These are phyloP conservation scores for Drosophila picticornis DNA, from an alignment of 2,888 invertebrate species.

Conservation along the genomic window DNA sequence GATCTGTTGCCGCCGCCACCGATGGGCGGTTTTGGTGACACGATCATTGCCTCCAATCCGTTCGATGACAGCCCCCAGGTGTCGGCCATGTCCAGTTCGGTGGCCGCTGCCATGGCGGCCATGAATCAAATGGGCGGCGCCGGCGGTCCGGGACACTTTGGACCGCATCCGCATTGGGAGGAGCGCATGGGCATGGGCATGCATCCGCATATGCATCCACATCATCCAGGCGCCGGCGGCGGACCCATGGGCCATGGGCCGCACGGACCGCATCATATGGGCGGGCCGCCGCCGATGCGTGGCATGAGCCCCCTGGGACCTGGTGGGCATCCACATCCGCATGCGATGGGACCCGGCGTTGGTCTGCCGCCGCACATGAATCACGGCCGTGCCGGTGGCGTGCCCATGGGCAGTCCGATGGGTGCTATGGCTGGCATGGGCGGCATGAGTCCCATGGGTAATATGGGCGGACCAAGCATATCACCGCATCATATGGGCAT, in stretches of 20 bases:
- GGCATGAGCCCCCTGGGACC: conserved; percentile 85
- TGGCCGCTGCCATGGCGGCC: conserved; percentile 87
- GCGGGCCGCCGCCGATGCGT: conserved; percentile 85
- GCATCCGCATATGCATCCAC: conserved; percentile 90
- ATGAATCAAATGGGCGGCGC: conserved; percentile 88
- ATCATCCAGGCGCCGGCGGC: conserved; percentile 87
- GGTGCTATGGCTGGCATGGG: conserved; percentile 86
- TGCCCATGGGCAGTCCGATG: conserved; percentile 86
- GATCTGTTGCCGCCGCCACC: conserved; percentile 92
- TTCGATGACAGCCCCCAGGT: conserved; percentile 94
- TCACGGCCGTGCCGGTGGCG: conserved; percentile 82
- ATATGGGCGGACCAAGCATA: conserved; percentile 85
- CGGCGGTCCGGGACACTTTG: conserved; percentile 78
- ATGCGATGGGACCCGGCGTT: conserved; percentile 79
- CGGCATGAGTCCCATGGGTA: conserved; percentile 86
- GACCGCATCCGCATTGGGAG: conserved; percentile 84
- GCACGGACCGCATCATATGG: conserved; percentile 87
- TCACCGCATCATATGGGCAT: conserved; percentile 85
- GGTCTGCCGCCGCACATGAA: conserved; percentile 84
- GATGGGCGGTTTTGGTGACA: conserved; percentile 95
- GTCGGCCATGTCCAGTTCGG: conserved; percentile 85
- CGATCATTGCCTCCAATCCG: conserved; percentile 97
- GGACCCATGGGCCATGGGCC: conserved; percentile 86
- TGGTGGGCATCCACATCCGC: conserved; percentile 78
- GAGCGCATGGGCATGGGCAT: conserved; percentile 86